These are phyloP conservation scores for Callaeas wilsoni DNA, from an alignment of 2,113 vertebrate species.

Conservation along the genomic window DNA sequence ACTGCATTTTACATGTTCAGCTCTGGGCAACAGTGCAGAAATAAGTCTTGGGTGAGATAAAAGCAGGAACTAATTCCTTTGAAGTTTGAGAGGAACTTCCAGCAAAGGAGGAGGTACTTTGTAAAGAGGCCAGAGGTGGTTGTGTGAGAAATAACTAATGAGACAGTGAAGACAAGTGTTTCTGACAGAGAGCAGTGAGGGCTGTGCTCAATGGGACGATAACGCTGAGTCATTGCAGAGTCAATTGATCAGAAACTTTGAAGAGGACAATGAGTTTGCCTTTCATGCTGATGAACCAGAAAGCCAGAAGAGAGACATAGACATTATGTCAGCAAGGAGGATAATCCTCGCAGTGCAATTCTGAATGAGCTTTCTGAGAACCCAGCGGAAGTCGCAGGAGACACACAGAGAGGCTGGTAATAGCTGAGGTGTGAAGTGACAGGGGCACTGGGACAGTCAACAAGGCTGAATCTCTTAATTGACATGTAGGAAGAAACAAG, in stretches of 20 bases:
- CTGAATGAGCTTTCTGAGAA: background rate
- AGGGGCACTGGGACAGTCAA: background rate
- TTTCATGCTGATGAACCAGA: constrained; percentile 18
- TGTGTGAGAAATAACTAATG: background rate
- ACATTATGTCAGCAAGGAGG: constrained; percentile 28
- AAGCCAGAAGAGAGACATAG: background rate
- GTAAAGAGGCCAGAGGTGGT: background rate
- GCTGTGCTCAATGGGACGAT: background rate
- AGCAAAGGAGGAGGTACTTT: background rate
- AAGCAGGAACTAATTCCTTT: background rate
- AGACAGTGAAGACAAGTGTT: background rate
- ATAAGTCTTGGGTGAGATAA: background rate
- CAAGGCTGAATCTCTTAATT: background rate
- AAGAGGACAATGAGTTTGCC: background rate
- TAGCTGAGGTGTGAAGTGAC: background rate
- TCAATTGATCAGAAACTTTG: constrained; percentile 19
- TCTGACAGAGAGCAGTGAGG: background rate
- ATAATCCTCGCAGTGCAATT: background rate
- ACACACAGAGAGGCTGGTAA: background rate
- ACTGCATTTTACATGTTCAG: background rate
- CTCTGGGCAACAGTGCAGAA: background rate
- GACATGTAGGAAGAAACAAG: background rate
- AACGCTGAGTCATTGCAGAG: constrained; percentile 1
- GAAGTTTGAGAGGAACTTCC: background rate
- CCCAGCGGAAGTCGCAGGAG: background rate